These are phyloP conservation scores for Eupeodes latifasciatus DNA, from an alignment of 2,888 invertebrate genomes.

Conservation along the genomic window DNA sequence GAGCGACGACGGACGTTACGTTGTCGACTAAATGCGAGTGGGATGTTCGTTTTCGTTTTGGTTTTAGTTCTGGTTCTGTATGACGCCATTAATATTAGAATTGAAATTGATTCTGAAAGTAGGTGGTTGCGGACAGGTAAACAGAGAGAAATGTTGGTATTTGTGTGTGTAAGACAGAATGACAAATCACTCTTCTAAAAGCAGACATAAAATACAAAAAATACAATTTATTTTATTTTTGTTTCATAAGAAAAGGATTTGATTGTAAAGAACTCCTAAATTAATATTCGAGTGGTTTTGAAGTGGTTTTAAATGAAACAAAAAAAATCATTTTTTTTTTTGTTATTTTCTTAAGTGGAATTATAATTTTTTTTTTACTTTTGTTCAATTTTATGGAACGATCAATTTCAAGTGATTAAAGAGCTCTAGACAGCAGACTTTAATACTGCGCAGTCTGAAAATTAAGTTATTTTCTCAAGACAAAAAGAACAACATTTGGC, in stretches of 20 bases:
- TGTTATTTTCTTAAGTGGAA: conserved; percentile 6
- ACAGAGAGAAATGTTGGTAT: neutral
- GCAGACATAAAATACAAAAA: conserved; percentile 23
- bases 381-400: neutral
- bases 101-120: conserved; percentile 61
- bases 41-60: conserved; percentile 10
- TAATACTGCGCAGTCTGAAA: conserved; percentile 17
- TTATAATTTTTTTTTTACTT: neutral
- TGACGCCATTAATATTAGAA: conserved; percentile 70
- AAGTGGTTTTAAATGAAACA: conserved; percentile 16
- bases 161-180: conserved; percentile 24
- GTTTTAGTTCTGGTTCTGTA: neutral
- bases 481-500: conserved; percentile 1
- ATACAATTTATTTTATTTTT: conserved; percentile 3
- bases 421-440: conserved; percentile 14
- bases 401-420: conserved; percentile 24
- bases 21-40: conserved; percentile 46
- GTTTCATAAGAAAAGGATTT: conserved; percentile 19
- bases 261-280: conserved; percentile 21
- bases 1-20: neutral
- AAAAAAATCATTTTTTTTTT: neutral
- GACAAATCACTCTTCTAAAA: conserved; percentile 41
- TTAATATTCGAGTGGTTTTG: conserved; percentile 21
- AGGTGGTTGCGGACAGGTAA: conserved; percentile 70
- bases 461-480: neutral